Base-by-base conservation (phyloP, 2,888 invertebrate species). In the Lasioglossum lativentre region DNA sequence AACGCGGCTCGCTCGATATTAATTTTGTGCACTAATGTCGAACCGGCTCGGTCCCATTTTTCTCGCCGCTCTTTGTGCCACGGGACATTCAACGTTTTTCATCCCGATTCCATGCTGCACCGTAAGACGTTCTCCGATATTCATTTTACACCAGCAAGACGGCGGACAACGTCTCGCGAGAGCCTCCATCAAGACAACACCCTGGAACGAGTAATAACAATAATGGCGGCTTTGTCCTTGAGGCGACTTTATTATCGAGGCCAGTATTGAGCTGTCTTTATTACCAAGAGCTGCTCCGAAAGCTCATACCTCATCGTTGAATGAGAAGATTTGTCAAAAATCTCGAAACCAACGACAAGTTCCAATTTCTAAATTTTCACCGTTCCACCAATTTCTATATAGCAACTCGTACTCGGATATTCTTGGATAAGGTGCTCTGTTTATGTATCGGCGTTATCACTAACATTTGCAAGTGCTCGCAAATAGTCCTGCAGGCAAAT, bases 11-110 rank as follows among this genome's bases (percentile, higher is more conserved):
- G 76, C 75, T 75, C 78, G 78, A 84, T 85, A 85, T 85, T 84
- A 83, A 78, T 84, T 84, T 56, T 38, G 23, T 56, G 45, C 78
- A 75, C 78, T 85, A 85, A 83, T 77, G 76, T 83, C 84, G 84
- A 75, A 83, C n/a, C 84, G 74, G 2, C 23, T 70, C 27, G 85
- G 42, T 52, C 27, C 19, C 40, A 45, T 56, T 38, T 70, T 66
- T 56, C 45, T 72, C 34, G 45, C 19, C 42, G 45, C 8, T 40
- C 75, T 85, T 78, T 85, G 85, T 84, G 52, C 71, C 42, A 12
- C 68, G n/a, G 42, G 70, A 75, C 59, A 78, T 75, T 83, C 52
- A 47, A 75, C 74, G 56, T 38, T 30, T 68, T 71, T 45, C 63
- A 75, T 56, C 77, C 63, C 47, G 75, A 83, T 84, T 78, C 78